Evolutionary conservation across 1,140 invertebrate species (phyloP).

Genomic region (Antheraea pernyi): DNA sequence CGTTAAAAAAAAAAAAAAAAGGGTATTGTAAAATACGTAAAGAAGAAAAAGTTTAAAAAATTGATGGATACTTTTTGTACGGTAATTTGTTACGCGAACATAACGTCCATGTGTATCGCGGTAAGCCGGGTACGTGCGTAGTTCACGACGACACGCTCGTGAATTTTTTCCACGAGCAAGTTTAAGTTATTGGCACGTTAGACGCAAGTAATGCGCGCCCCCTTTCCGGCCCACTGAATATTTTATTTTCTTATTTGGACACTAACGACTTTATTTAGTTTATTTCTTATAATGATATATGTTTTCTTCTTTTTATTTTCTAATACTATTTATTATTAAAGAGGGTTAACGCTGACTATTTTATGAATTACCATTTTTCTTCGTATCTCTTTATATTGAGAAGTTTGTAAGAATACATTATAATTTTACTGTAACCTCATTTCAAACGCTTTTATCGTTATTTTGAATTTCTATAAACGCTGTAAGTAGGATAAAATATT

Average conservation of each 20-base stretch:
- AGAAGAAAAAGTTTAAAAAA: too few species aligned
- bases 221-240: slow-evolving; percentile 31
- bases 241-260: slow-evolving; percentile 35
- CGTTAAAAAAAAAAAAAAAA: too few species aligned
- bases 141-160: slow-evolving; percentile 2
- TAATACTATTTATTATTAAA: too few species aligned
- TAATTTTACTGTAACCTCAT: too few species aligned
- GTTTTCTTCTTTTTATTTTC: background rate
- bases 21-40: too few species aligned
- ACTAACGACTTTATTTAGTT: slow-evolving; percentile 22
- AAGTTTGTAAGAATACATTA: too few species aligned
- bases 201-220: slow-evolving; percentile 25
- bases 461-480: too few species aligned
- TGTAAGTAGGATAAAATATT: too few species aligned
- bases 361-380: too few species aligned
- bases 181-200: slow-evolving; percentile 25
- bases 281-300: slow-evolving; percentile 8
- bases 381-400: too few species aligned
- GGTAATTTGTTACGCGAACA: background rate
- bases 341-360: too few species aligned
- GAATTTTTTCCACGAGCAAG: slow-evolving; percentile 1
- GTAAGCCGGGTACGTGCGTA: background rate
- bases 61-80: background rate
- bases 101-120: slow-evolving; percentile 13
- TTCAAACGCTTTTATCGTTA: too few species aligned